Conservation (phyloP, 2,888 invertebrate species). For the Anodontia alba region DNA sequence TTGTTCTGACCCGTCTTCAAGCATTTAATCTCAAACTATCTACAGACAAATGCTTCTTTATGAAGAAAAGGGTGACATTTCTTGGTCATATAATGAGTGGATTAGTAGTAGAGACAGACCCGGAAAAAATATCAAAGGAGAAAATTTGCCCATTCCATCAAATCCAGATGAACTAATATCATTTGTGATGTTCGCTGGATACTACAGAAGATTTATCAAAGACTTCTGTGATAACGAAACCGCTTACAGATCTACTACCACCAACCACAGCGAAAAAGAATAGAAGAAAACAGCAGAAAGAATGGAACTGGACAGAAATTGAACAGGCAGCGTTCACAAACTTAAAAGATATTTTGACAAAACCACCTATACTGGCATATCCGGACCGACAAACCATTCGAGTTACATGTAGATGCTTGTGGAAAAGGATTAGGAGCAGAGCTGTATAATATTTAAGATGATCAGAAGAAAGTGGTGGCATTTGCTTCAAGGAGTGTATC, state of each 20-base stretch:
- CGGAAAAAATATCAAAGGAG: conserved; percentile 9
- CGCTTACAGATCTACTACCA: background rate
- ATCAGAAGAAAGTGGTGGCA: conserved; percentile 30
- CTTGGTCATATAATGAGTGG: conserved; percentile 42
- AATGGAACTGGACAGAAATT: too few relatives aligned
- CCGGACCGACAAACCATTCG: conserved; percentile 40
- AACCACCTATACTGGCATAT: conserved; percentile 21
- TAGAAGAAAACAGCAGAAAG: too few relatives aligned
- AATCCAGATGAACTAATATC: conserved; percentile 11
- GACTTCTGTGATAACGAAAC: background rate
- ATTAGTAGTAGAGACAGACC: conserved; percentile 15
- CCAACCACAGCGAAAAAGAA: too few relatives aligned
- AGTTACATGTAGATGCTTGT: conserved; percentile 44
- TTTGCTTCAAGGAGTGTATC: conserved; percentile 47
- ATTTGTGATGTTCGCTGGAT: conserved; percentile 18
- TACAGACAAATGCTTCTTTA: conserved; percentile 39
- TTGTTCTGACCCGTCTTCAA: conserved; percentile 38
- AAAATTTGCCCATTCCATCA: conserved; percentile 17
- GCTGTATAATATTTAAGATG: conserved; percentile 40
- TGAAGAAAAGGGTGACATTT: conserved; percentile 39
- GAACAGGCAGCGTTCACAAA: too few relatives aligned
- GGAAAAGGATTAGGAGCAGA: conserved; percentile 46
- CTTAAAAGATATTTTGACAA: background rate
- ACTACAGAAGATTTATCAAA: conserved; percentile 19
- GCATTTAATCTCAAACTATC: conserved; percentile 41